Base-by-base conservation (phyloP, 1,140 invertebrate species). In the Formica selysi region DNA sequence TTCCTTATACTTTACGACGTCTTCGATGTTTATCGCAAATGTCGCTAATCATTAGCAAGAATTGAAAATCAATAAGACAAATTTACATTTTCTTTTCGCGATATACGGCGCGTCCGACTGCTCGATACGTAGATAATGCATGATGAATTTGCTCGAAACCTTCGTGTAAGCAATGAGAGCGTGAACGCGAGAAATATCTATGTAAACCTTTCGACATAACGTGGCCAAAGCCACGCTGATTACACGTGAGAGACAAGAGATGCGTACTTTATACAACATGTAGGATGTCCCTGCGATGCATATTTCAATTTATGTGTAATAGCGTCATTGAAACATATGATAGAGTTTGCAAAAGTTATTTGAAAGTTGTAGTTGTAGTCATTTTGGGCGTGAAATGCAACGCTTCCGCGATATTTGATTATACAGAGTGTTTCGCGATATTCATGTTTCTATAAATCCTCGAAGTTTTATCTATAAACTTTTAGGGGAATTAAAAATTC, bases 111-210 rank as follows among this genome's bases (percentile, higher is more conserved):
- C n/a, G 26, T 22, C 19, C 62, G n/a, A 13, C 44, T 36, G n/a
- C 7, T 19, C 10, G 32, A 59, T 86, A 67, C 74, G 41, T 67
- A 62, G 87, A 91, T 91, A 93, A 91, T 92, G 85, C 87, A 90
- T 90, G 90, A 92, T 89, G 73, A 83, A 89, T 86, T 92, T 87
- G 86, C 91, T 89, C 89, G 89, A 88, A 94, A 93, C 93, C 93
- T 94, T 94, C 93, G 81, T 88, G 90, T 73, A 51, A 92, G 92
- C 88, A 95, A 94, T 94, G 94, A 93, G 93, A 94, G 94, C 94
- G 93, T 95, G 94, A 95, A 95, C 89, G 92, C 76, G 90, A 91
- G 93, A 93, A 91, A 91, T 91, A 57, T 65, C 13, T 51, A 16
- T 85, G 54, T 54, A 51, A 80, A 67, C 59, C 81, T 92, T 92